Evolutionary conservation across 2,113 vertebrate genomes (phyloP).

Genomic region (Cercocebus atys): DNA sequence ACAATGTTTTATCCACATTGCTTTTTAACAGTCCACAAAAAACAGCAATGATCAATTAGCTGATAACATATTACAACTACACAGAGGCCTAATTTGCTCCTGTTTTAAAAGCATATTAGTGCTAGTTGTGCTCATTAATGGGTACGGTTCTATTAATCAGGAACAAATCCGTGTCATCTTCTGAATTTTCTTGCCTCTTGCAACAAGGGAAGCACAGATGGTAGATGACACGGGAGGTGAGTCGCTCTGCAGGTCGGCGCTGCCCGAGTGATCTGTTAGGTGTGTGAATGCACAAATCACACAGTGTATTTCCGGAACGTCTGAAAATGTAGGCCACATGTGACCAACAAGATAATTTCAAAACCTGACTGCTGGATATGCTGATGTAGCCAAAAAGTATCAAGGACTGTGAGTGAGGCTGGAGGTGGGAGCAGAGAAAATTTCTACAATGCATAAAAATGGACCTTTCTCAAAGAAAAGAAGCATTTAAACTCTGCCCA

Average conservation of each 20-base stretch:
- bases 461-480: background rate
- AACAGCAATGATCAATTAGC: background rate
- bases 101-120: background rate
- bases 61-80: conserved; percentile 25
- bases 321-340: background rate
- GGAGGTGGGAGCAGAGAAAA: background rate
- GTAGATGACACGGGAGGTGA: background rate
- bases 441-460: background rate
- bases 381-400: background rate
- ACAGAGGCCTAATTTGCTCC: background rate
- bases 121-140: background rate
- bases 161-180: conserved; percentile 40
- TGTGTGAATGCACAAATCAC: background rate
- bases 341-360: background rate
- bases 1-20: no score
- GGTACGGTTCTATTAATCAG: conserved; percentile 44
- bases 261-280: background rate
- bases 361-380: background rate
- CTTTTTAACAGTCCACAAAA: background rate
- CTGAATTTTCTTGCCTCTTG: conserved; percentile 35
- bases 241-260: rapidly evolving
- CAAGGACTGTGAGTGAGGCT: background rate
- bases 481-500: rapidly evolving
- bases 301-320: background rate
- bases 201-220: conserved; percentile 49